These are phyloP conservation scores for Agraylea sexmaculata DNA, from an alignment of 1,140 invertebrate species.

Conservation along the genomic window DNA sequence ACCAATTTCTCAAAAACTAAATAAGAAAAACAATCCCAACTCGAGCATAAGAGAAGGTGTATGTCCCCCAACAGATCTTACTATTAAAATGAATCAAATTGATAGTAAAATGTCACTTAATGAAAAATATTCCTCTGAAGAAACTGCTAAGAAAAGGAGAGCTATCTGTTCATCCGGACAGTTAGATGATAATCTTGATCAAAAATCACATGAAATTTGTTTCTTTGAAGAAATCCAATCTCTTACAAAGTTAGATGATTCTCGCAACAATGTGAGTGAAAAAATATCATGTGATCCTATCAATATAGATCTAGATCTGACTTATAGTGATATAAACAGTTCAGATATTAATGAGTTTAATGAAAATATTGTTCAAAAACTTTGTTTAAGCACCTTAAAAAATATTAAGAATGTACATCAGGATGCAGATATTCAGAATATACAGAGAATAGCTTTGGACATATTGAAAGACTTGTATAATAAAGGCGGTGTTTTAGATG, in stretches of 20 bases:
- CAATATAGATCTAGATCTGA: constrained; percentile 39
- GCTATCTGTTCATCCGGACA: constrained; percentile 43
- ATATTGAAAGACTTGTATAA: constrained; percentile 40
- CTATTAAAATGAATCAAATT: neutral
- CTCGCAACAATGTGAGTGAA: constrained; percentile 31
- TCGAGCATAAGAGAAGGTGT: constrained; percentile 29
- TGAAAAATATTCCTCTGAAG: constrained; percentile 30
- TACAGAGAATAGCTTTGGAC: constrained; percentile 40
- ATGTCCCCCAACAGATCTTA: constrained; percentile 34
- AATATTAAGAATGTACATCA: constrained; percentile 41
- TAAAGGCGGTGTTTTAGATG: constrained; percentile 29
- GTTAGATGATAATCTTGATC: constrained; percentile 28
- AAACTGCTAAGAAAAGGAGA: constrained; percentile 39
- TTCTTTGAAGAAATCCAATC: constrained; percentile 8
- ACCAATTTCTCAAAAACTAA: no score
- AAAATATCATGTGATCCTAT: constrained; percentile 40
- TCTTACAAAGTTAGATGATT: constrained; percentile 7
- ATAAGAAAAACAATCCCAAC: no score
- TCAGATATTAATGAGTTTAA: constrained; percentile 41
- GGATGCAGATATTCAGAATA: constrained; percentile 40
- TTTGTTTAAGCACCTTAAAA: constrained; percentile 38
- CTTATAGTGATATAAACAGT: constrained; percentile 42
- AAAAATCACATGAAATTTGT: neutral
- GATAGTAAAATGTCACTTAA: constrained; percentile 34
- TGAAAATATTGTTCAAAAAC: constrained; percentile 41